Evolutionary conservation across 23 tunicate genomes (phyloP), one percentile per base, ranked within the genome.

Genomic region (Oikopleura dioica): DNA sequence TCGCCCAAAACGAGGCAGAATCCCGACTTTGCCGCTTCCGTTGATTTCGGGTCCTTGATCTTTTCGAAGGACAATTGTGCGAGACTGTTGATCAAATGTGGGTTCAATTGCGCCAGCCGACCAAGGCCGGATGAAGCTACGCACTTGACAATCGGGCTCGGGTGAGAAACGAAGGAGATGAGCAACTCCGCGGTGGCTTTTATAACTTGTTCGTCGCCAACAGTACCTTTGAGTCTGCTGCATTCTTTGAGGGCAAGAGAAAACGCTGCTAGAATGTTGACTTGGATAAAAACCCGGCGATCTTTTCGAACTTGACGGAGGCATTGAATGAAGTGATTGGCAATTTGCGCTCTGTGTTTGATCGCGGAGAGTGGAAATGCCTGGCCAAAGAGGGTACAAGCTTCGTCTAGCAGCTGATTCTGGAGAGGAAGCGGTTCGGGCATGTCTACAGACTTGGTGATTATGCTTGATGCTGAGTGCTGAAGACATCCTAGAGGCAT

Each of bases 311-410:
- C 55, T 44, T 44, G 55, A 9, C 55, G 55, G 16, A 44, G 16
- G 16, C 55, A 44, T 9, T 44, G 16, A 44, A 44, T 44, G 16
- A 44, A 44, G 16, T 44, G 55, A 9, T 44, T 44, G 9, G 55
- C 16, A 44, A 91, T 86, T 59, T 91, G 97, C 0, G 85, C 81
- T 35, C 97, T 75, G 59, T 91, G 97, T 51, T 91, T 91, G 82
- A 88, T 82, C 34, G 97, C 97, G 21, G 85, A 92, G 51, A 79
- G 87, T 0, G 97, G 94, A 59, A 91, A 91, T 5, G 97, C 87
- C 2, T 82, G 78, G 30, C 97, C 97, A 51, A 91, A 91, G 2
- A 91, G 51, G 24, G 94, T 79, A 34, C 85, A 78, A 29, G 97
- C 94, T 16, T 92, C 87, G 72, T 91, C 92, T 36, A 91, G 82